Evolutionary conservation across 2,113 vertebrate species (phyloP).

Genomic region (Pristiophorus japonicus): DNA sequence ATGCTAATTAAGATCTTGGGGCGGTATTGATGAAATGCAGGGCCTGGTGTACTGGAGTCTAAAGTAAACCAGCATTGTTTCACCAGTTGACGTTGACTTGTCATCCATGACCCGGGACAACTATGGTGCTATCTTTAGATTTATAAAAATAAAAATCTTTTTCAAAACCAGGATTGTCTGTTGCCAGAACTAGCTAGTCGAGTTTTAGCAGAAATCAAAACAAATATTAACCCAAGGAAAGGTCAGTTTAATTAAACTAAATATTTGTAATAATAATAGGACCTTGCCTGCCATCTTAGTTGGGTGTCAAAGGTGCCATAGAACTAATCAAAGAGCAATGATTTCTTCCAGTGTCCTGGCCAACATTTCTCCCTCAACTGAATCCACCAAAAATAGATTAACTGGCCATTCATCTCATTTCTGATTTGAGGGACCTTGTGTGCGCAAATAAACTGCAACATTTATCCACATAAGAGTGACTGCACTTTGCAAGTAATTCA

Average conservation of each 20-base stretch:
- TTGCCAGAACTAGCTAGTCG: neutral
- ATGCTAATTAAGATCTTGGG: neutral
- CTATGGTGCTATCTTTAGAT: neutral
- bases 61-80: neutral
- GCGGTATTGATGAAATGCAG: neutral
- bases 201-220: neutral
- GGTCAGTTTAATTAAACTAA: neutral
- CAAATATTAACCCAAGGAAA: neutral
- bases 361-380: neutral
- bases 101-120: neutral
- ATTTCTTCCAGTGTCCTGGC: neutral
- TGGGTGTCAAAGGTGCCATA: neutral
- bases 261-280: neutral
- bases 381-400: neutral
- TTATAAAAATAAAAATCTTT: neutral
- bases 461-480: neutral
- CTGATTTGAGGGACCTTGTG: neutral
- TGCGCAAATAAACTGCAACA: neutral
- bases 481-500: neutral
- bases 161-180: neutral
- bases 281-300: neutral
- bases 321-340: neutral
- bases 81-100: neutral
- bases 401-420: neutral
- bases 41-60: neutral